Evolutionary conservation across 2,888 invertebrate genomes (phyloP).

Genomic region (Habrosyne pyritoides): DNA sequence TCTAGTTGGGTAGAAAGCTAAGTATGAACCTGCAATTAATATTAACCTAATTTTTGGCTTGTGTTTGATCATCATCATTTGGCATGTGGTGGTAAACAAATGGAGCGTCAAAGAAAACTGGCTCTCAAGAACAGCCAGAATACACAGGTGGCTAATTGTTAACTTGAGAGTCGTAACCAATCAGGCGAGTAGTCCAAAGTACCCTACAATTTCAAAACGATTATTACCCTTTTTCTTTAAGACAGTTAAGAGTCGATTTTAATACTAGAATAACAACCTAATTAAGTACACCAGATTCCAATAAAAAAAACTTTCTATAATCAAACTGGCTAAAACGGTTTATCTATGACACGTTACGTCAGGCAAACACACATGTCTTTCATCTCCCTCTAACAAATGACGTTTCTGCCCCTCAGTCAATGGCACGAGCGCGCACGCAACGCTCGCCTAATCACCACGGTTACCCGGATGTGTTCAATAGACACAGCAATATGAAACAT

Average conservation of each 20-base stretch:
- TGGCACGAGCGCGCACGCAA: conserved; percentile 37
- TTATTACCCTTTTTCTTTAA: no score
- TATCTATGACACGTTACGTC: conserved; percentile 1
- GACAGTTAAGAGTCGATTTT: no score
- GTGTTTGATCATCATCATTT: no score
- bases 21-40: neutral
- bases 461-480: conserved; percentile 2
- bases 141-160: no score
- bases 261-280: neutral
- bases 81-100: no score
- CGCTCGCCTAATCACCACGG: conserved; percentile 21
- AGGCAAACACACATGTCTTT: conserved; percentile 3
- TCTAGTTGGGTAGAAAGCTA: neutral
- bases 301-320: neutral
- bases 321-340: neutral
- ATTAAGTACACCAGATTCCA: neutral
- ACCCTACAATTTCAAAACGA: no score
- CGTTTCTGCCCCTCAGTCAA: conserved; percentile 23
- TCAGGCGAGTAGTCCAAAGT: no score
- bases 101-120: no score
- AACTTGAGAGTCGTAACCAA: no score
- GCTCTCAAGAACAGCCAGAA: no score
- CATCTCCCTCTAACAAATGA: conserved; percentile 14
- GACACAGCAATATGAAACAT: conserved; percentile 7
- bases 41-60: no score